These are phyloP conservation scores for Furcifer pardalis DNA, from an alignment of 2,797 vertebrate genomes.

Conservation along the genomic window DNA sequence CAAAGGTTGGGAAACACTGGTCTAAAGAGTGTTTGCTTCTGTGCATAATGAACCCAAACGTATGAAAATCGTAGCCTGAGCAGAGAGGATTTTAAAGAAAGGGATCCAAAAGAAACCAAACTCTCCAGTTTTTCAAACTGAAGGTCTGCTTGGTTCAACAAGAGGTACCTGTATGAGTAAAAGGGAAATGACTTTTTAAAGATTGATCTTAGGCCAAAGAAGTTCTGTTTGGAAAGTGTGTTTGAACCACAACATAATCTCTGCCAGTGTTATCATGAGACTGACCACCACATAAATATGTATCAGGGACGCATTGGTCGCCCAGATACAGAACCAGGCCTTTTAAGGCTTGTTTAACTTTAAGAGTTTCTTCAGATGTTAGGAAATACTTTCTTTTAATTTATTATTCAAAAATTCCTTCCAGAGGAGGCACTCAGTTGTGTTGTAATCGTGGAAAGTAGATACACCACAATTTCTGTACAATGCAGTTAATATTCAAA, in stretches of 20 bases:
- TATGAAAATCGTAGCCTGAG: no score
- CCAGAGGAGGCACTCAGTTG: conserved; percentile 7
- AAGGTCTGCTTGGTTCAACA: no score
- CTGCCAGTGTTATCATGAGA: neutral
- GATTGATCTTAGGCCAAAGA: neutral
- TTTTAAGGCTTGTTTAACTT: neutral
- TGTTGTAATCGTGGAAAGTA: neutral
- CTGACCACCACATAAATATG: no score
- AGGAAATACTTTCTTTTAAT: conserved; percentile 39
- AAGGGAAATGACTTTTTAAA: no score
- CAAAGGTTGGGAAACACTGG: no score
- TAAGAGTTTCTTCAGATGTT: neutral
- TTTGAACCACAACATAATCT: neutral
- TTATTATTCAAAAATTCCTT: conserved; percentile 25
- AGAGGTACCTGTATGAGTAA: no score
- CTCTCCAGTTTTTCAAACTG: no score
- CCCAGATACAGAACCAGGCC: neutral
- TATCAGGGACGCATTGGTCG: neutral
- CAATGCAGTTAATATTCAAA: neutral
- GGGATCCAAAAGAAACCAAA: no score
- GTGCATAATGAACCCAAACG: no score
- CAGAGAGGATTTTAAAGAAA: no score
- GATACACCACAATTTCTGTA: rapidly evolving
- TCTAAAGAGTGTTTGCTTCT: no score
- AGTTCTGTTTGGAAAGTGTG: neutral